These are phyloP conservation scores for Rhopalosiphum padi DNA, from an alignment of 1,140 invertebrate genomes.

Conservation along the genomic window DNA sequence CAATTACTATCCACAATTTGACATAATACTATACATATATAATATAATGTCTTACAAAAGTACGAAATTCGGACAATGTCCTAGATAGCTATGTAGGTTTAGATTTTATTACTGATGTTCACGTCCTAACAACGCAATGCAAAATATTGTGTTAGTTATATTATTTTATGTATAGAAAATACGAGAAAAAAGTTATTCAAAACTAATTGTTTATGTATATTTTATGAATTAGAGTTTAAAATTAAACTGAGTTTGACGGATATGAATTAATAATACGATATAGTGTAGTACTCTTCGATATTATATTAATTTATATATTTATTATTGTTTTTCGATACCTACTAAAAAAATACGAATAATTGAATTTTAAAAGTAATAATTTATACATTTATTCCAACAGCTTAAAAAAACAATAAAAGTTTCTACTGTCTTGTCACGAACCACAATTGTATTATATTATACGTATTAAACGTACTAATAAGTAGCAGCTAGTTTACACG, in stretches of 20 bases:
- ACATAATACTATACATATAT: neutral
- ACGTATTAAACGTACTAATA: neutral
- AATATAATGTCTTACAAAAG: no score
- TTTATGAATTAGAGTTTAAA: neutral
- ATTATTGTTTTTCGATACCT: no score
- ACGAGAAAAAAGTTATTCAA: no score
- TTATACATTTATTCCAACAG: neutral
- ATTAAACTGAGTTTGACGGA: neutral
- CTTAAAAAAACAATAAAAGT: conserved; percentile 14
- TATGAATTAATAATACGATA: neutral
- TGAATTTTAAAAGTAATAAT: neutral
- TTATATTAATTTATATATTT: neutral
- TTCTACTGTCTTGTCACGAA: neutral
- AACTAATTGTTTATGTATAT: no score
- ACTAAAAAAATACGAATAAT: neutral
- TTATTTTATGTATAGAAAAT: no score
- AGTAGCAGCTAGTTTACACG: neutral
- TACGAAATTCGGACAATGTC: no score
- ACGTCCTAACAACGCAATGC: neutral
- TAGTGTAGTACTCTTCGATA: neutral
- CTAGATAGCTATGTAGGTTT: neutral
- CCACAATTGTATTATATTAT: neutral
- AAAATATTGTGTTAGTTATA: neutral
- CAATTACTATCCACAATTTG: neutral
- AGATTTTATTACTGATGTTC: neutral